Evolutionary conservation across 1,140 invertebrate genomes (phyloP), one percentile per base, ranked within the genome.

Genomic region (Galendromus occidentalis): DNA sequence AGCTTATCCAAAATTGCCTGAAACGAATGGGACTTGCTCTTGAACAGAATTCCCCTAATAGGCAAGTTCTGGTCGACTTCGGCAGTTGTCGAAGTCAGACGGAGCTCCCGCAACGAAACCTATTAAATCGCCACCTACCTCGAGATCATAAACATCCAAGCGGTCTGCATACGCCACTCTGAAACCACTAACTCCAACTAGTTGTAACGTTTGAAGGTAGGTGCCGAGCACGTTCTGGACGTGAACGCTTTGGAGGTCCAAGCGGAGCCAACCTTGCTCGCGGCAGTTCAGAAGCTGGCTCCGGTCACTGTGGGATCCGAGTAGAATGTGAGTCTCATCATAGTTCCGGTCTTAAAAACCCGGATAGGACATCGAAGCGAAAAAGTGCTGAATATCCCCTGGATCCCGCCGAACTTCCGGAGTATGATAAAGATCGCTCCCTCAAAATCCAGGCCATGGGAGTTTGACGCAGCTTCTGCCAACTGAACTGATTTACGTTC

Each of bases 141-240:
- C 51, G 33, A 59, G 51, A 59, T 59, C 51, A 33, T 59, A 59
- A 14, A 59, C 51, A 14, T 59, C 51, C 14, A 59, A 33, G 25
- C 51, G 25, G 51, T 59, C 51, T 29, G 51, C 51, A 22, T 59
- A 59, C 17, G 51, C 51, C 2, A 59, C 51, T 59, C 51, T 59
- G 20, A 59, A 59, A 14, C 51, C 51, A 17, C 25, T 59, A 17
- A 59, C 51, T 17, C 51, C 51, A 25, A 33, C 51, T 59, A 59
- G 33, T 33, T 59, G 51, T 29, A 59, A 22, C 25, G 25, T 25
- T 25, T 59, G 51, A 14, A 59, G 22, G 33, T 18, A 59, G 1
- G 51, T 33, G 14, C 51, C 51, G 22, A 59, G 51, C 33, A 59
- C 51, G 51, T 59, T 59, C 33, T 59, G 51, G 12, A 59, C 51